Evolutionary conservation across 2,888 invertebrate genomes (phyloP).

Genomic region (Hydropsyche betteni): DNA sequence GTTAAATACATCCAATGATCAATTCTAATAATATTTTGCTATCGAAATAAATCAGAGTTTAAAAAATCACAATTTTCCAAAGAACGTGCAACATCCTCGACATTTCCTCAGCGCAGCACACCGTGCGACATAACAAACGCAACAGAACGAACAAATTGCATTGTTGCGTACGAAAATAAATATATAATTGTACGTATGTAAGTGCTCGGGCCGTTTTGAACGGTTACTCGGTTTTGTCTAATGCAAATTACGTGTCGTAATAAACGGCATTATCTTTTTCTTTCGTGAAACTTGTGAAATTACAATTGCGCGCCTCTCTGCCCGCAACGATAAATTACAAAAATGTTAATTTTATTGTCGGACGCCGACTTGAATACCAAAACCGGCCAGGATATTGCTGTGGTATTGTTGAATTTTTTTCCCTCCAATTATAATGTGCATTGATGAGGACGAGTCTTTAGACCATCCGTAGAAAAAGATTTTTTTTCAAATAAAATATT

Average conservation of each 20-base stretch:
- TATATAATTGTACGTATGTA: too few relatives aligned
- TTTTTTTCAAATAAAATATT: too few relatives aligned
- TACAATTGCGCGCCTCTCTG: constrained; percentile 42
- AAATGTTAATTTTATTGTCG: constrained; percentile 50
- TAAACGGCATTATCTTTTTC: constrained; percentile 50
- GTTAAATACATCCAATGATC: too few relatives aligned
- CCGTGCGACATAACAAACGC: constrained; percentile 35
- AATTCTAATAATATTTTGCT: too few relatives aligned
- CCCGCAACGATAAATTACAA: constrained; percentile 47
- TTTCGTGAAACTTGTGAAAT: constrained; percentile 51
- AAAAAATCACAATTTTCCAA: too few relatives aligned
- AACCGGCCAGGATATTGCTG: neutral
- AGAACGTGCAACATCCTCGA: too few relatives aligned
- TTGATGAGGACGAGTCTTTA: too few relatives aligned
- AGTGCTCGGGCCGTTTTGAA: constrained; percentile 2
- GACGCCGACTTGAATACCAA: constrained; percentile 2
- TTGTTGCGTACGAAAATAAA: constrained; percentile 11
- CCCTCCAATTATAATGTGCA: too few relatives aligned
- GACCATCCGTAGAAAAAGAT: too few relatives aligned
- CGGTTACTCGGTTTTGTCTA: constrained; percentile 40
- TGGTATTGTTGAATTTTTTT: constrained; percentile 28
- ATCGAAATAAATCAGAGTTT: too few relatives aligned
- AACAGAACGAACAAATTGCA: constrained; percentile 46
- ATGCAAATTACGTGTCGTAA: constrained; percentile 52
- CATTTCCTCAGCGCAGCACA: neutral